Conservation (phyloP, 2,888 invertebrate genomes). For the Clivina fossor region DNA sequence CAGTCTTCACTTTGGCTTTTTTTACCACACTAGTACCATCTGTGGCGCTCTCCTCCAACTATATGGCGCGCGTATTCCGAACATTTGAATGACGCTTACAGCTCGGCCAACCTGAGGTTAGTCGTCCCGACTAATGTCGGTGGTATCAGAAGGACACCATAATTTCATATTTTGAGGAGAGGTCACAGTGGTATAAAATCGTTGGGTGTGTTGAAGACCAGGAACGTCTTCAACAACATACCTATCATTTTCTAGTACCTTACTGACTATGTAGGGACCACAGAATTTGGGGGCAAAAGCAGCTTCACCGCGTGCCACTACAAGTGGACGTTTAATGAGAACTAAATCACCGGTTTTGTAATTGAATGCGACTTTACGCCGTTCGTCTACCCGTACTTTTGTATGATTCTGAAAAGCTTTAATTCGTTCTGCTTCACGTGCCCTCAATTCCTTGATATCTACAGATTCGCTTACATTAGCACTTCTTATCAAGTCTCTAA, state of each 20-base stretch:
- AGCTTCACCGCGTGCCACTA: constrained; percentile 11
- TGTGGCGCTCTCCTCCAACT: no score
- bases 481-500: constrained; percentile 1
- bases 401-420: not conserved
- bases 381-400: not conserved
- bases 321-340: not conserved
- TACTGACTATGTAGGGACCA: constrained; percentile 3
- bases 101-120: no score
- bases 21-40: no score
- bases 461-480: not conserved
- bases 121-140: no score
- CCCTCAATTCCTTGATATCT: constrained; percentile 1
- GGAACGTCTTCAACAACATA: constrained; percentile 14
- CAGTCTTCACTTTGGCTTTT: no score
- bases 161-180: no score
- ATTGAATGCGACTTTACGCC: not conserved
- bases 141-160: no score
- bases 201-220: no score
- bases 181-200: no score
- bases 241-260: not conserved
- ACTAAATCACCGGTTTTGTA: not conserved
- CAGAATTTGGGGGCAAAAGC: constrained; percentile 2
- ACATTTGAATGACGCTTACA: no score
- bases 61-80: no score
- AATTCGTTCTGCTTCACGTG: not conserved